Evolutionary conservation across 2,888 invertebrate genomes (phyloP).

Genomic region (Caenorhabditis uteleia): DNA sequence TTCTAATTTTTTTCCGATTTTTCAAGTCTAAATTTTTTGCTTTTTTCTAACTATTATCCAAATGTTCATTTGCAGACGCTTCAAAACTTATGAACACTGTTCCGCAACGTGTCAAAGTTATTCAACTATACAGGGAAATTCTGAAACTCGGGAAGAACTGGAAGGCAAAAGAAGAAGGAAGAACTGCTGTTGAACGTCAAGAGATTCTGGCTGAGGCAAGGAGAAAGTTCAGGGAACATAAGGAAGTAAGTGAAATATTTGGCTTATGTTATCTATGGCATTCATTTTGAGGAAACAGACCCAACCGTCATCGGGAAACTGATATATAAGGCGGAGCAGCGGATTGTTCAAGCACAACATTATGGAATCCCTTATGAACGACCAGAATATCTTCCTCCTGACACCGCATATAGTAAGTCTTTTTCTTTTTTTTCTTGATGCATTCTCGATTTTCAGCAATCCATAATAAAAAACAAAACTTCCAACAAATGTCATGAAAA

Average conservation of each 20-base stretch:
- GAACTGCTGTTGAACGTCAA: conserved; percentile 42
- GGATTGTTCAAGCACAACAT: conserved; percentile 59
- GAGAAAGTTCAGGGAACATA: conserved; percentile 48
- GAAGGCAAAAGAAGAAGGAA: conserved; percentile 46
- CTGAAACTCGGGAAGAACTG: conserved; percentile 40
- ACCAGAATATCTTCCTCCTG: conserved; percentile 59
- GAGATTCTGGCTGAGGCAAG: conserved; percentile 52
- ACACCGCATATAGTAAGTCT: conserved; percentile 56
- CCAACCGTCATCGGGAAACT: conserved; percentile 50
- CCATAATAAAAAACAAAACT: conserved; percentile 29
- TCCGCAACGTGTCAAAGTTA: conserved; percentile 25
- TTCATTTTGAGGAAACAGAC: conserved; percentile 34
- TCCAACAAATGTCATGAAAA: conserved; percentile 36
- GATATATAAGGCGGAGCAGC: conserved; percentile 51
- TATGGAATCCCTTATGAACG: conserved; percentile 64
- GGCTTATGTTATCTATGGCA: not conserved
- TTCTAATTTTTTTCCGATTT: conserved; percentile 4
- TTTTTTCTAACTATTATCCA: too few relatives aligned
- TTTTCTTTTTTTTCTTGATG: not conserved
- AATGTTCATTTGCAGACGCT: too few relatives aligned
- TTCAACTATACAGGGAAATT: conserved; percentile 41
- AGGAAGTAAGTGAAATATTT: conserved; percentile 34
- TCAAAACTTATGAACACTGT: conserved; percentile 27
- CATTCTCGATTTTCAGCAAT: conserved; percentile 5
- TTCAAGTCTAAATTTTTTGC: too few relatives aligned